Evolutionary conservation across 2,797 vertebrate species (phyloP).

Genomic region (Micromesistius poutassou): DNA sequence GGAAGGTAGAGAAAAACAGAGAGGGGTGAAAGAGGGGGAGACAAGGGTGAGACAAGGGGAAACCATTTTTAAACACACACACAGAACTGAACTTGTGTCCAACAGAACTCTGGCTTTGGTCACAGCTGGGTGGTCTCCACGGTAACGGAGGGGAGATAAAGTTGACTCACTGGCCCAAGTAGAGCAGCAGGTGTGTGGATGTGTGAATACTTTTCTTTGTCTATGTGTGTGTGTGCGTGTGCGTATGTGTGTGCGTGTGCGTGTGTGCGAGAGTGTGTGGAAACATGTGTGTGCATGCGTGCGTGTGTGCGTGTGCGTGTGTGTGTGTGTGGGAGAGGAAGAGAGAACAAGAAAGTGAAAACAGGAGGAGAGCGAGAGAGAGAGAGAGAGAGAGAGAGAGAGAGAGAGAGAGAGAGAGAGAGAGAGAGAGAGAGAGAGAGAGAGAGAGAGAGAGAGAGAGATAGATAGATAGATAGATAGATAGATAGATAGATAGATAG

Average conservation of each 20-base stretch:
- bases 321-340: neutral
- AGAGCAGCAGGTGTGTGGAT: neutral
- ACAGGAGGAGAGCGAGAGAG: neutral
- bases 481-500: neutral
- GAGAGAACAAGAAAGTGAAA: neutral
- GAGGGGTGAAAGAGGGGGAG: neutral
- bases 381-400: conserved; percentile 1
- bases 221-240: conserved; percentile 17
- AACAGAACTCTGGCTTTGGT: conserved; percentile 7
- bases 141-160: conserved; percentile 15
- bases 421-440: neutral
- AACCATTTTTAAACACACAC: neutral
- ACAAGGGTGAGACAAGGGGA: neutral
- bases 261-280: too few species aligned
- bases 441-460: neutral
- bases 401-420: neutral
- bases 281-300: too few species aligned
- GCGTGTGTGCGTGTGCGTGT: too few species aligned
- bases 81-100: conserved; percentile 19
- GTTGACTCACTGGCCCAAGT: neutral
- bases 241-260: neutral
- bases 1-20: neutral
- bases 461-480: neutral
- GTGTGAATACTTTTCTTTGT: neutral
- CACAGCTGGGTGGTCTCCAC: conserved; percentile 22